Evolutionary conservation across 2,888 invertebrate species (phyloP).

Genomic region (Elegia similella): DNA sequence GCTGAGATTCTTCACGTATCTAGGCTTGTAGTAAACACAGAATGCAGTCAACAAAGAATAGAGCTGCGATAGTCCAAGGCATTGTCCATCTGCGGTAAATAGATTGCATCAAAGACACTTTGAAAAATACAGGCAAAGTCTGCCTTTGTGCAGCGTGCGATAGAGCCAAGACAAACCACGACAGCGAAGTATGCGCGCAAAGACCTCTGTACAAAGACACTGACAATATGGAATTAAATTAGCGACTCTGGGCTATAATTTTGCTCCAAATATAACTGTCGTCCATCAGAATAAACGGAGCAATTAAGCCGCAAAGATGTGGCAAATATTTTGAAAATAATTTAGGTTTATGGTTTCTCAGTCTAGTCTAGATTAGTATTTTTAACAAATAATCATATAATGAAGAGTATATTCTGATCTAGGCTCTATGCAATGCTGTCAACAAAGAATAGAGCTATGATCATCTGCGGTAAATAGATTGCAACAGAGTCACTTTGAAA

Average conservation of each 20-base stretch:
- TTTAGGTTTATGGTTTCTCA: too few relatives aligned
- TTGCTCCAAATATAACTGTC: too few relatives aligned
- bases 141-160: conserved; percentile 34
- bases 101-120: conserved; percentile 28
- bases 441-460: background rate
- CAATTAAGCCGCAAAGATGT: too few relatives aligned
- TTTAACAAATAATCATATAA: too few relatives aligned
- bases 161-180: conserved; percentile 41
- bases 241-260: too few relatives aligned
- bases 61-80: conserved; percentile 3
- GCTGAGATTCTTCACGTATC: too few relatives aligned
- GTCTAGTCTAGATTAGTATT: too few relatives aligned
- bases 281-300: too few relatives aligned
- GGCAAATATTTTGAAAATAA: too few relatives aligned
- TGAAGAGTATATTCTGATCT: too few relatives aligned
- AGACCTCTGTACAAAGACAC: too few relatives aligned
- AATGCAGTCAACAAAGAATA: background rate
- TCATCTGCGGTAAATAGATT: conserved; percentile 17
- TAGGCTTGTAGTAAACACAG: too few relatives aligned
- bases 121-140: conserved; percentile 56
- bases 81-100: conserved; percentile 12
- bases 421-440: background rate
- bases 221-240: background rate
- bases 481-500: conserved; percentile 41
- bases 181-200: conserved; percentile 15